A percentile compares a stretch with the other conserved stretches of the same genome.
phyloP scores from a whole-genome alignment of 2,888 invertebrate species.

The Hoplodrina ambigua region DNA sequence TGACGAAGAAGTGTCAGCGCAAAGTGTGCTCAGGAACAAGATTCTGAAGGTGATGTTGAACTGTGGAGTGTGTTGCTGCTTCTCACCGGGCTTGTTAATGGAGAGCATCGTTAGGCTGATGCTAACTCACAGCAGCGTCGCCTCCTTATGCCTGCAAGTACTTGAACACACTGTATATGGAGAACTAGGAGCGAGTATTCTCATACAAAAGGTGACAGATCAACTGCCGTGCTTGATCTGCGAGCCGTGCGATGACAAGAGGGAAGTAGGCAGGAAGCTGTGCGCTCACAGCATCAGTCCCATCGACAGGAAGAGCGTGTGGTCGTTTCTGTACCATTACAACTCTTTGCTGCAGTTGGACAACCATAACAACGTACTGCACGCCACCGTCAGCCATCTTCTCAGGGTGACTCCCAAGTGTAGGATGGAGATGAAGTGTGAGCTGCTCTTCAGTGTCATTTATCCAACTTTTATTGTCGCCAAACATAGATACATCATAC shows the following conservation, averaged over 20 bases:
- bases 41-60: conserved; percentile 89
- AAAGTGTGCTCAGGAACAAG: conserved; percentile 81
- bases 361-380: conserved; percentile 88
- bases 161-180: conserved; percentile 91
- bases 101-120: conserved; percentile 87
- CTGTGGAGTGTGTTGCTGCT: conserved; percentile 92
- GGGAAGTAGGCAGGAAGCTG: conserved; percentile 72
- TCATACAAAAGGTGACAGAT: conserved; percentile 79
- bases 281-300: conserved; percentile 78
- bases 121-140: conserved; percentile 79
- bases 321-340: conserved; percentile 91
- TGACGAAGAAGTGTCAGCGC: conserved; percentile 82
- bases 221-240: conserved; percentile 85
- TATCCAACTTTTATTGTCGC: conserved; percentile 91
- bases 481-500: conserved; percentile 86
- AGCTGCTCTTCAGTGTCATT: conserved; percentile 91
- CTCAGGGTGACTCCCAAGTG: conserved; percentile 90
- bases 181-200: conserved; percentile 89
- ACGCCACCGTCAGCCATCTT: conserved; percentile 90
- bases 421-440: conserved; percentile 88
- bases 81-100: conserved; percentile 88
- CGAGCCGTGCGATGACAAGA: conserved; percentile 76
- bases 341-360: conserved; percentile 89
- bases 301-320: conserved; percentile 82
- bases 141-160: conserved; percentile 86